Evolutionary conservation across 2,113 vertebrate genomes (phyloP).

Genomic region (Arizona elegans): DNA sequence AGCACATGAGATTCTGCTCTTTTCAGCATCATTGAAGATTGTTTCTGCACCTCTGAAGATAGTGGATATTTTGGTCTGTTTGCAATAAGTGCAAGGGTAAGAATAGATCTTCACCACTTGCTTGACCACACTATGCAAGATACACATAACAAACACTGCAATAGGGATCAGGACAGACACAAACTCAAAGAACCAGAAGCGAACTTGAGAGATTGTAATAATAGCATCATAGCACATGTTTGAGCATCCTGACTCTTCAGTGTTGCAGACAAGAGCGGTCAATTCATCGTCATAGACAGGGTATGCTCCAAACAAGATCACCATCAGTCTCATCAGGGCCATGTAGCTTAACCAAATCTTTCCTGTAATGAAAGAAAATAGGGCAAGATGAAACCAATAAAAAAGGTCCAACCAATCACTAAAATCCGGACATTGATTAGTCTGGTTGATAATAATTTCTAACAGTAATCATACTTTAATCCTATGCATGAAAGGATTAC

Average conservation of each 20-base stretch:
- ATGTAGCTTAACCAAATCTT: conserved; percentile 85
- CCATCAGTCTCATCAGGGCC: conserved; percentile 77
- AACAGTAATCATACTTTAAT: not conserved
- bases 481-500: not conserved
- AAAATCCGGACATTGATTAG: not conserved
- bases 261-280: conserved; percentile 90
- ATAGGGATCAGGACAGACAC: conserved; percentile 78
- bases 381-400: conserved; percentile 14
- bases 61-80: not conserved
- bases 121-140: conserved; percentile 74
- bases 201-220: conserved; percentile 84
- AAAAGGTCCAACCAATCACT: not conserved
- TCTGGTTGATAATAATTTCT: not conserved
- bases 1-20: not conserved
- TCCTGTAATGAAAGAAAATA: conserved; percentile 69
- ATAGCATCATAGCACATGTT: conserved; percentile 91
- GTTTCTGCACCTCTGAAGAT: conserved; percentile 30
- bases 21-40: conserved; percentile 9
- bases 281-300: conserved; percentile 91
- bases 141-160: conserved; percentile 76
- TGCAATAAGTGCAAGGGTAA: not conserved
- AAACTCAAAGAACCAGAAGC: conserved; percentile 89
- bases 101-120: conserved; percentile 31
- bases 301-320: conserved; percentile 83
- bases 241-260: conserved; percentile 90